phyloP scores from a whole-genome alignment of 2,113 vertebrate species.

The Equus przewalskii region DNA sequence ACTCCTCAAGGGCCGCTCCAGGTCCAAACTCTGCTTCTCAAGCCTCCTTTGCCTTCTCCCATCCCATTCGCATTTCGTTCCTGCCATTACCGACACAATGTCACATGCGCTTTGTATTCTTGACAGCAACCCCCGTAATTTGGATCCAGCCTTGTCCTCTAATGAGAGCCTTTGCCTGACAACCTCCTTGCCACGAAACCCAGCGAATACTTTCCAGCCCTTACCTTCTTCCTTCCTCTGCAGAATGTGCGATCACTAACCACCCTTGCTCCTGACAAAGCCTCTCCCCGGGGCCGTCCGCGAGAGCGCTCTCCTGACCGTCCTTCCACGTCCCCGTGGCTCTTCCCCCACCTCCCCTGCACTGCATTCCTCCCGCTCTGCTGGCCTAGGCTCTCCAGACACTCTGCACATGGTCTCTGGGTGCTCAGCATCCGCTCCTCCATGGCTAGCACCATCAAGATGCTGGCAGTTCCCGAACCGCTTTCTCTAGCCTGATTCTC shows the following conservation, averaged over 20 bases:
- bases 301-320: fast-evolving
- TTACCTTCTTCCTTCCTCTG: not conserved
- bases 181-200: not conserved
- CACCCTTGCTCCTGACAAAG: not conserved
- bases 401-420: not conserved
- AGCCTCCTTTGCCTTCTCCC: no score
- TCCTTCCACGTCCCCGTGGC: not conserved
- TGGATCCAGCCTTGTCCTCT: not conserved
- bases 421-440: not conserved
- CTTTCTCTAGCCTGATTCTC: not conserved
- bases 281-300: no score
- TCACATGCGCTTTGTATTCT: no score
- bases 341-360: not conserved
- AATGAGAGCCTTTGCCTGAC: not conserved
- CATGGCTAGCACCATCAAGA: fast-evolving
- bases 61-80: fast-evolving
- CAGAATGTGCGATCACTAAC: not conserved
- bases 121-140: no score
- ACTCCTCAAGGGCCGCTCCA: not conserved
- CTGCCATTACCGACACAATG: not conserved
- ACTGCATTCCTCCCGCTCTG: not conserved
- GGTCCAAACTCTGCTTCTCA: not conserved
- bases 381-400: not conserved
- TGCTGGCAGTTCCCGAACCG: not conserved
- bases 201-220: no score